Base-by-base conservation (phyloP, 1,140 invertebrate species). In the Adelges cooleyi region DNA sequence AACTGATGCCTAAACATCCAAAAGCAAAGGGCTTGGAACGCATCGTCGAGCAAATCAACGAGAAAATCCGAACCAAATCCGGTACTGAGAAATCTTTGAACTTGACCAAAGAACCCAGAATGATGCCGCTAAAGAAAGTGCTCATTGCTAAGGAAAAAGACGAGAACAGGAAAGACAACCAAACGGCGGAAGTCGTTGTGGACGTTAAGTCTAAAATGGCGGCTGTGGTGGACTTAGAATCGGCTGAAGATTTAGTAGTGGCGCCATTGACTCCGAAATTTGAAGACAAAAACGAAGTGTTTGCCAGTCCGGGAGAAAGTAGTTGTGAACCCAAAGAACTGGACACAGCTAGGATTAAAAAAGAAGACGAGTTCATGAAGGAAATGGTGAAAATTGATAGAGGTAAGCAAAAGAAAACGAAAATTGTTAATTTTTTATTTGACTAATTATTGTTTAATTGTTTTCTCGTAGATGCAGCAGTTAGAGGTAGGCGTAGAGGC, bases 71-170 rank as follows among this genome's bases (percentile, higher is more conserved):
- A 62, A 42, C 56, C 46, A 62, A 62, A 62, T 40, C 56, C 6
- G n/a, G n/a, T n/a, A 59, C n/a, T 48, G 56, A 48, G 46, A 15
- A 9, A 18, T 22, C 42, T 20, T 33, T 62, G 27, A 62, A 62
- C 46, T 48, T 48, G 18, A 33, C 42, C 22, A 62, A 62, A 48
- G 56, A 62, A 62, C 56, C 56, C 29, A 62, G 44, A 62, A 48
- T 48, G 42, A 62, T 62, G 42, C 56, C 56, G 18, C 29, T 54
- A 18, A 68, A 59, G 66, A 66, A 22, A 17, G 68, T 27, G 52
- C 15, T 27, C 15, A 67, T 76, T 66, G 75, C 74, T 65, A 77
- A 75, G 68, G 75, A 77, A 44, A 74, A 65, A 65, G 48, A 66
- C 48, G 73, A 69, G 15, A 56, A 65, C 1, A 36, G 11, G 10